phyloP scores from a whole-genome alignment of 2,888 invertebrate genomes.

The Merodon equestris region DNA sequence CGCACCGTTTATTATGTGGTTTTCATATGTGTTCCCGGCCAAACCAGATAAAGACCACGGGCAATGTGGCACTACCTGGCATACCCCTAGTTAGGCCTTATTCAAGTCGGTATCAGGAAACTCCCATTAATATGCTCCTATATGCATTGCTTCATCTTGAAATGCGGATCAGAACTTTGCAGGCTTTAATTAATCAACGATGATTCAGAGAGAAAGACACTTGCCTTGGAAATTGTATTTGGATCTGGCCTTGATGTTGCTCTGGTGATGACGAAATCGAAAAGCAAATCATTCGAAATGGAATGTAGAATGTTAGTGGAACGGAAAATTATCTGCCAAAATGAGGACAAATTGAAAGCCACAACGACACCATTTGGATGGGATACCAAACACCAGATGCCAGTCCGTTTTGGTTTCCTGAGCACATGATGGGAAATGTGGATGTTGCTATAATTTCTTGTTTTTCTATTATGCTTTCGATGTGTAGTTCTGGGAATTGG shows the following conservation, averaged over 20 bases:
- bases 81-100: too few species aligned
- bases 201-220: conserved; percentile 28
- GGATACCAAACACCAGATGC: conserved; percentile 2
- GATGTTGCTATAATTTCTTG: neutral
- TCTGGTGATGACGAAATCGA: too few species aligned
- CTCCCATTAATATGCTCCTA: too few species aligned
- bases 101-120: too few species aligned
- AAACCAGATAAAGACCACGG: too few species aligned
- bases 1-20: too few species aligned
- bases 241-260: conserved; percentile 12
- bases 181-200: too few species aligned
- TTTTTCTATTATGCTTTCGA: too few species aligned
- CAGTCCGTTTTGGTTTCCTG: neutral
- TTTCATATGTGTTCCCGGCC: too few species aligned
- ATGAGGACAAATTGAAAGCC: conserved; percentile 53
- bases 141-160: neutral
- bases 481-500: too few species aligned
- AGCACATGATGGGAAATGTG: neutral
- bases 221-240: conserved; percentile 5
- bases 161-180: neutral
- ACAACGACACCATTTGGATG: conserved; percentile 18
- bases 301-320: conserved; percentile 33
- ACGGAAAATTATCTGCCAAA: conserved; percentile 38
- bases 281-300: conserved; percentile 7
- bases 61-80: too few species aligned